A percentile compares a stretch with the other conserved stretches of the same genome.
Evolutionary conservation across 2,888 invertebrate genomes (phyloP).

Genomic region (Plebejus anna): DNA sequence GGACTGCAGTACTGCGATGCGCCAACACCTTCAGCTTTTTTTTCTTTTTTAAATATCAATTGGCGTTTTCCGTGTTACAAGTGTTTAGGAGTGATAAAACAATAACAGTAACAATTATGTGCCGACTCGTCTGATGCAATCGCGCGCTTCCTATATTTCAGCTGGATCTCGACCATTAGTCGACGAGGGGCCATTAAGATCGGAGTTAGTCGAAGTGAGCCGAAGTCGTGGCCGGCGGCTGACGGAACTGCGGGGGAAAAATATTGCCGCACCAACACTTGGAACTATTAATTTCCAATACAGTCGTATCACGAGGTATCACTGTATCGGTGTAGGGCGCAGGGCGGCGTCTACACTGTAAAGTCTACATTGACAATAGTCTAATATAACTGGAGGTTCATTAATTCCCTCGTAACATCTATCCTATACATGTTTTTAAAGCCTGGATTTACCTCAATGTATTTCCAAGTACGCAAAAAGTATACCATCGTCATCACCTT

Average conservation of each 20-base stretch:
- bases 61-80: not conserved
- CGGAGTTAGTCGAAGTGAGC: not conserved
- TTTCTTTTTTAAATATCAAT: not conserved
- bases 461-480: no score
- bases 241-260: not conserved
- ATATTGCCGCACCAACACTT: slow-evolving; percentile 4
- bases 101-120: slow-evolving; percentile 4
- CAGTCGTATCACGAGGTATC: not conserved
- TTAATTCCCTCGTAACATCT: no score
- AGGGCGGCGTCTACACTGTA: not conserved
- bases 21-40: no score
- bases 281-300: slow-evolving; percentile 12
- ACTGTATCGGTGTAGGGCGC: not conserved
- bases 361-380: no score
- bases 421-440: no score
- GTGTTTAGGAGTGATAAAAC: slow-evolving; percentile 3
- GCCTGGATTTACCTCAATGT: no score
- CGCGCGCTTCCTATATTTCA: not conserved
- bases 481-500: no score
- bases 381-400: no score
- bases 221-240: slow-evolving; percentile 3
- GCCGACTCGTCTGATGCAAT: not conserved
- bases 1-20: no score
- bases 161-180: not conserved
- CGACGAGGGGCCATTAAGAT: not conserved